Percentiles rank a stretch among this genome's conserved stretches.
phyloP scores from a whole-genome alignment of 2,888 invertebrate genomes.

The Amphimallon solstitiale region DNA sequence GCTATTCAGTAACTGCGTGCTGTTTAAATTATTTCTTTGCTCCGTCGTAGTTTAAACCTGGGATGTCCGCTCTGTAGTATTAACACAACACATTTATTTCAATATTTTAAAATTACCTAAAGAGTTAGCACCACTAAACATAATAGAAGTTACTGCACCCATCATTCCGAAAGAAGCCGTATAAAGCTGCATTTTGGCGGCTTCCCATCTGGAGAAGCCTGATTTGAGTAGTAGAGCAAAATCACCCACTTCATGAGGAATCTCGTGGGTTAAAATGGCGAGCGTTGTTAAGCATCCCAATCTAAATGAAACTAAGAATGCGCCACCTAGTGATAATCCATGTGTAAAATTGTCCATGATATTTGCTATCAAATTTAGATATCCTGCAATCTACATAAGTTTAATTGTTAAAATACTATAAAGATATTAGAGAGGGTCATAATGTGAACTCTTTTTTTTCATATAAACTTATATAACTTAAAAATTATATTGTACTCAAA shows the following conservation, averaged over 20 bases:
- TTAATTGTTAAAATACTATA: no score
- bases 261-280: slow-evolving; percentile 94
- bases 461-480: no score
- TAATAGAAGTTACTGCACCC: slow-evolving; percentile 87
- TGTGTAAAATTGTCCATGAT: slow-evolving; percentile 99
- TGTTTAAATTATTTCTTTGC: no score
- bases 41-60: no score
- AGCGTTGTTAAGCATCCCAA: slow-evolving; percentile 93
- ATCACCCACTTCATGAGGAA: slow-evolving; percentile 99
- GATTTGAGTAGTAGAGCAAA: slow-evolving; percentile 94
- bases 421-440: no score
- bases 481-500: no score
- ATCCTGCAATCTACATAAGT: slow-evolving; percentile 83
- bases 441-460: no score
- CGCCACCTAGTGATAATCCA: slow-evolving; percentile 97
- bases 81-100: no score
- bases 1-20: no score
- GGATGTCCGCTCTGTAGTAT: no score
- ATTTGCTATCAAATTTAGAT: slow-evolving; percentile 95
- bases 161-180: slow-evolving; percentile 91
- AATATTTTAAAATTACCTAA: no score
- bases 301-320: slow-evolving; percentile 90
- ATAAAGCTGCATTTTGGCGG: slow-evolving; percentile 91
- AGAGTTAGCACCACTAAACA: slow-evolving; percentile 78
- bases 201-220: slow-evolving; percentile 94